A percentile compares a stretch with the other conserved stretches of the same genome.
These are phyloP conservation scores for Unio pictorum DNA, from an alignment of 2,888 invertebrate genomes.

Conservation along the genomic window DNA sequence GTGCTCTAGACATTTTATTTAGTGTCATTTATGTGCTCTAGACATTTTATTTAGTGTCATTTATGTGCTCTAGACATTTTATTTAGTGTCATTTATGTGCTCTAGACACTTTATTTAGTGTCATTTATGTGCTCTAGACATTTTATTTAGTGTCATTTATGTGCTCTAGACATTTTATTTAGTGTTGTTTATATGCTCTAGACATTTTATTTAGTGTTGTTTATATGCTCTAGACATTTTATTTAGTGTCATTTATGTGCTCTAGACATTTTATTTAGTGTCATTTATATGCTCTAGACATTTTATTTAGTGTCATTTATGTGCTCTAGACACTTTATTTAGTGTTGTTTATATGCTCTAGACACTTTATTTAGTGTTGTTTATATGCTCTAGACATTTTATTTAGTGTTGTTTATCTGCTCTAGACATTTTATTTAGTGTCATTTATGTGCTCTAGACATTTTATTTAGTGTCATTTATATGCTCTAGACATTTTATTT, in stretches of 20 bases:
- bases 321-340: slow-evolving; percentile 75
- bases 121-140: neutral
- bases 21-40: neutral
- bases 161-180: neutral
- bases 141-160: neutral
- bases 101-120: slow-evolving; percentile 75
- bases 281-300: neutral
- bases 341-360: neutral
- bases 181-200: no score
- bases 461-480: slow-evolving; percentile 9
- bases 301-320: slow-evolving; percentile 4
- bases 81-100: slow-evolving; percentile 29
- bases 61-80: neutral
- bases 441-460: no score
- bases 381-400: neutral
- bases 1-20: slow-evolving; percentile 2
- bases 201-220: neutral
- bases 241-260: slow-evolving; percentile 5
- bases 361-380: neutral
- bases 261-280: neutral
- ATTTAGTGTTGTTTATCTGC: neutral
- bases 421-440: neutral
- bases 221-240: neutral
- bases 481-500: neutral
- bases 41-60: neutral